These are phyloP conservation scores for Trichomycterus rosablanca DNA, from an alignment of 2,113 vertebrate species.

Conservation along the genomic window DNA sequence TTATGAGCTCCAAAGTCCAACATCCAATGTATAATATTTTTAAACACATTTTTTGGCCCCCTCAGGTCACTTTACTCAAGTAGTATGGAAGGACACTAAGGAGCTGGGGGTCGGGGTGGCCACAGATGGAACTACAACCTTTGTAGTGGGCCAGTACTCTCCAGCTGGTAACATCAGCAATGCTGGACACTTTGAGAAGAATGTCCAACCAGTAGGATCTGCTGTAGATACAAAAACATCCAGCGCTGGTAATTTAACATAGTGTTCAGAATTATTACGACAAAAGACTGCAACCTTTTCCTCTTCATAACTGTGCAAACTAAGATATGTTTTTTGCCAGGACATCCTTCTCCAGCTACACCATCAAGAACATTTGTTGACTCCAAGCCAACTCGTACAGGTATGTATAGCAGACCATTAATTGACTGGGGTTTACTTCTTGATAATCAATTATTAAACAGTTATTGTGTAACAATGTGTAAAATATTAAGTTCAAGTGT, in stretches of 20 bases:
- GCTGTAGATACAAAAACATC: conserved; percentile 10
- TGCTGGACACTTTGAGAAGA: conserved; percentile 48
- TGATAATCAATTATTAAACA: too few relatives aligned
- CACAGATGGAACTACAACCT: conserved; percentile 41
- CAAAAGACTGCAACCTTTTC: too few relatives aligned
- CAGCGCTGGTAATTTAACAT: neutral
- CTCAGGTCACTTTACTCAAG: conserved; percentile 54
- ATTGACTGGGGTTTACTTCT: too few relatives aligned
- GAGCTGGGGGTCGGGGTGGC: conserved; percentile 48
- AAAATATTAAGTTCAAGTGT: too few relatives aligned
- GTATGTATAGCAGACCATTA: neutral
- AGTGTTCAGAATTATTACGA: too few relatives aligned
- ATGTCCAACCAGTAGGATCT: conserved; percentile 20
- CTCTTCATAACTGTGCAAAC: too few relatives aligned
- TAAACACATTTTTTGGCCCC: conserved; percentile 4
- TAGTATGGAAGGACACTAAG: conserved; percentile 48
- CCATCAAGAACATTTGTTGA: conserved; percentile 22
- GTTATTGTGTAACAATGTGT: too few relatives aligned
- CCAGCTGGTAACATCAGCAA: conserved; percentile 52
- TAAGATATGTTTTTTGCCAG: too few relatives aligned
- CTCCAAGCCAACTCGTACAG: neutral
- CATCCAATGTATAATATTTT: too few relatives aligned
- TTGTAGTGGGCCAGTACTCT: conserved; percentile 48
- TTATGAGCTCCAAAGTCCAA: too few relatives aligned
- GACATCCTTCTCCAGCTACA: too few relatives aligned